Percentiles rank a stretch among this genome's conserved stretches.
These are phyloP conservation scores for Sabatieria punctata DNA, from an alignment of 2,888 invertebrate genomes.

Conservation along the genomic window DNA sequence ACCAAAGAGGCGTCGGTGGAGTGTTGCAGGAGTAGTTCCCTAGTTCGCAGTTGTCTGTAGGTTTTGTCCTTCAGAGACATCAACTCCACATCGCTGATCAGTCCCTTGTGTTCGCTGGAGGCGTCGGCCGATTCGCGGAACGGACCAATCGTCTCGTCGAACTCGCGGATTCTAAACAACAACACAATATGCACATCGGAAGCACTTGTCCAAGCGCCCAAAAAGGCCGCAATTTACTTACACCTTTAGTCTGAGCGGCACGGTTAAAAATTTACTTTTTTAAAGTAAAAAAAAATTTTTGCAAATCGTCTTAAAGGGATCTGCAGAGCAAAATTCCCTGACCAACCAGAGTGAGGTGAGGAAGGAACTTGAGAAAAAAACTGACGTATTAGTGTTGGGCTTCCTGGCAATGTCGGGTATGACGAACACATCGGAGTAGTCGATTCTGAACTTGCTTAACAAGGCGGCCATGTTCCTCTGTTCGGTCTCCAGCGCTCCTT, in stretches of 20 bases:
- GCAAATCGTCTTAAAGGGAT: too few relatives aligned
- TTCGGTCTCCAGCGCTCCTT: conserved; percentile 25
- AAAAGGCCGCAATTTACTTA: too few relatives aligned
- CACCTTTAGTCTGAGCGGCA: too few relatives aligned
- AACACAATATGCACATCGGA: too few relatives aligned
- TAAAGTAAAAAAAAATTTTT: too few relatives aligned
- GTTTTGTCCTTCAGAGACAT: conserved; percentile 34
- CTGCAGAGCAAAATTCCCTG: too few relatives aligned
- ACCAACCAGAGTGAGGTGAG: too few relatives aligned
- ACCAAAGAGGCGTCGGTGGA: conserved; percentile 67
- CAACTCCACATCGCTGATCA: conserved; percentile 16
- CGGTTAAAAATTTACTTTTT: too few relatives aligned
- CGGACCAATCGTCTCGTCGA: conserved; percentile 20
- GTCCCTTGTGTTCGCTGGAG: conserved; percentile 12
- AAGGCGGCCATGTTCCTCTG: conserved; percentile 62
- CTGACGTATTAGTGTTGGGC: too few relatives aligned
- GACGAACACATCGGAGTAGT: conserved; percentile 79
- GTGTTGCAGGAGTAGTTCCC: conserved; percentile 64
- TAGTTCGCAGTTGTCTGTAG: conserved; percentile 66
- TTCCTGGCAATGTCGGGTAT: conserved; percentile 75
- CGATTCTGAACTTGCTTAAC: conserved; percentile 86
- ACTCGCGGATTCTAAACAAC: too few relatives aligned
- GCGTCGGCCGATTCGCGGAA: conserved; percentile 25
- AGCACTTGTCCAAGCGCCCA: too few relatives aligned
- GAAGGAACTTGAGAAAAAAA: too few relatives aligned